Conservation (phyloP, 1,140 invertebrate species). For the Saccostrea glomerata region DNA sequence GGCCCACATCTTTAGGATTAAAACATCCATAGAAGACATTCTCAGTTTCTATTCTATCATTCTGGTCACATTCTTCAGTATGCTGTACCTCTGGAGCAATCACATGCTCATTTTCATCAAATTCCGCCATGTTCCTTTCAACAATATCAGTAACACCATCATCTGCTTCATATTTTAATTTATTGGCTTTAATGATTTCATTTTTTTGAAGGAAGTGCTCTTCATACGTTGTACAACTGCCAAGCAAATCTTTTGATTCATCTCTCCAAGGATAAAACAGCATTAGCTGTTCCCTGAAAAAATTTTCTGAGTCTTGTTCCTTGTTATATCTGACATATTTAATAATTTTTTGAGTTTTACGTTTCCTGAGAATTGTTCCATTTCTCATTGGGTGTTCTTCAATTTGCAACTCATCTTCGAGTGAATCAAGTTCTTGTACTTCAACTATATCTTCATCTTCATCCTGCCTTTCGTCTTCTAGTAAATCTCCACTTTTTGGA, state of each 20-base stretch:
- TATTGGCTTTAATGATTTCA: not conserved
- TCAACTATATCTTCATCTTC: conserved; percentile 52
- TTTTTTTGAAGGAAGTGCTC: not conserved
- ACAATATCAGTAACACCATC: conserved; percentile 20
- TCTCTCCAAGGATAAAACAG: conserved; percentile 58
- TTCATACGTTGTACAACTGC: conserved; percentile 28
- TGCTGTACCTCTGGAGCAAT: conserved; percentile 35
- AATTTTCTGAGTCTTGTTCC: conserved; percentile 53
- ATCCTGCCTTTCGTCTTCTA: not conserved
- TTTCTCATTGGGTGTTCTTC: conserved; percentile 37
- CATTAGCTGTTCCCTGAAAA: conserved; percentile 52
- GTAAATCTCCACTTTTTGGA: conserved; percentile 7
- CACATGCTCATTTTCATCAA: not conserved
- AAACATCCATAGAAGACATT: conserved; percentile 41
- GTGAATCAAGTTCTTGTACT: not conserved
- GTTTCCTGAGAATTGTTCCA: conserved; percentile 56
- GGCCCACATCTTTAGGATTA: not conserved
- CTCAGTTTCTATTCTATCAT: not conserved
- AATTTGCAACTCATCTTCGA: not conserved
- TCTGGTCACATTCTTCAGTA: not conserved
- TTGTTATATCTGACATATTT: conserved; percentile 51
- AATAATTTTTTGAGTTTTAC: conserved; percentile 50
- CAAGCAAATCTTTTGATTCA: conserved; percentile 50
- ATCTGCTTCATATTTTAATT: conserved; percentile 33
- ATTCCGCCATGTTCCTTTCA: not conserved